Percentiles rank a stretch among this genome's conserved stretches.
These are phyloP conservation scores for Elysia crispata DNA, from an alignment of 2,888 invertebrate species.

Conservation along the genomic window DNA sequence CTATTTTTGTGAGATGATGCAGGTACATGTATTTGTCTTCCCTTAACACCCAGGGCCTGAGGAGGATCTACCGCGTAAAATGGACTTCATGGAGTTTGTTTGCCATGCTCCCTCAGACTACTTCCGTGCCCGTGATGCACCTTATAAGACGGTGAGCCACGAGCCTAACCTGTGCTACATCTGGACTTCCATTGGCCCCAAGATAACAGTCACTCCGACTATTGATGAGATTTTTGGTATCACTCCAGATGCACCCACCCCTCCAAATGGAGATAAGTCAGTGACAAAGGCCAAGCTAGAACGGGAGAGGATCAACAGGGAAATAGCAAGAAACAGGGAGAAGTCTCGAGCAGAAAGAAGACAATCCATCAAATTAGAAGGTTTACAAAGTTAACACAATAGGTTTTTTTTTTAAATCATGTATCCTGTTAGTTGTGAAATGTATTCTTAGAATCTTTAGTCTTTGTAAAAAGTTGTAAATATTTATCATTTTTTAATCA, in stretches of 20 bases:
- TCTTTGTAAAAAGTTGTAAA: no score
- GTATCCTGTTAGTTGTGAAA: no score
- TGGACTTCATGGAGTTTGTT: slow-evolving; percentile 92
- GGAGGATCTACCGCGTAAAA: slow-evolving; percentile 90
- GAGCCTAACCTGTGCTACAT: slow-evolving; percentile 75
- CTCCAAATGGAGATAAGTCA: no score
- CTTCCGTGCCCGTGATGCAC: slow-evolving; percentile 84
- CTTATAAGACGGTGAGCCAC: slow-evolving; percentile 82
- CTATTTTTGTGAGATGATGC: not conserved
- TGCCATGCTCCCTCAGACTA: slow-evolving; percentile 96
- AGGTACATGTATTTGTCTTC: not conserved
- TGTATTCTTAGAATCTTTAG: no score
- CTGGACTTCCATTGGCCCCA: slow-evolving; percentile 73
- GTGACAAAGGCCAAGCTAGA: no score
- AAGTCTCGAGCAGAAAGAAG: no score
- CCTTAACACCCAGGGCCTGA: slow-evolving; percentile 84
- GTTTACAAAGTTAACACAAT: no score
- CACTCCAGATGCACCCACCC: not conserved
- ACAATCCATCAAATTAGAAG: no score
- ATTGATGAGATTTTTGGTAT: slow-evolving; percentile 72
- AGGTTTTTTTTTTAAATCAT: no score
- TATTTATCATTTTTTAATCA: no score
- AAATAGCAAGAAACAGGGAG: no score
- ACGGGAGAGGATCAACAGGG: no score
- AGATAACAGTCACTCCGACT: slow-evolving; percentile 67